phyloP scores from a whole-genome alignment of 2,888 invertebrate species.

The Eutolmus rufibarbis region DNA sequence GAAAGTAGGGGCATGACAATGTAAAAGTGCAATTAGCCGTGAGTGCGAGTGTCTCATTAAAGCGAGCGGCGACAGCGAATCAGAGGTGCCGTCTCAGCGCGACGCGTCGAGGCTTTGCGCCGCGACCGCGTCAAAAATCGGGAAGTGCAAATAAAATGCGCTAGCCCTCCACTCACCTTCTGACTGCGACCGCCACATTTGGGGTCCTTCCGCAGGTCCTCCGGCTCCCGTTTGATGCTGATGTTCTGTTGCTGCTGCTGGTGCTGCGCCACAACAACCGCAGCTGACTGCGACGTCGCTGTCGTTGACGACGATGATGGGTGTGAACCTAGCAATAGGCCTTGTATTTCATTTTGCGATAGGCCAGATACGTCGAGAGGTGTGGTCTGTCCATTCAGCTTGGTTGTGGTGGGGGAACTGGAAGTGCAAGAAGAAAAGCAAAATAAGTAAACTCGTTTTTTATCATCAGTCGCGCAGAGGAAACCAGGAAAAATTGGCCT shows the following conservation, averaged over 20 bases:
- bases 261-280: conserved; percentile 52
- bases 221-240: conserved; percentile 63
- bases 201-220: conserved; percentile 64
- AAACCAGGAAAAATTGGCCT: conserved; percentile 28
- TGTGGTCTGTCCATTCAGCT: conserved; percentile 64
- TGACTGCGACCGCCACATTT: conserved; percentile 60
- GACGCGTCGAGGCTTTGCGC: neutral
- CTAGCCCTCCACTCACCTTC: conserved; percentile 57
- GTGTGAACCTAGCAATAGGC: conserved; percentile 64
- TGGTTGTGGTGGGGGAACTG: conserved; percentile 60
- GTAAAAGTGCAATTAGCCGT: conserved; percentile 28
- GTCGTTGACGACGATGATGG: conserved; percentile 59
- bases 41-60: conserved; percentile 24
- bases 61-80: conserved; percentile 5
- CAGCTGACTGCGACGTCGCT: conserved; percentile 47
- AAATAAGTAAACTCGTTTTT: conserved; percentile 34
- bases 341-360: conserved; percentile 65
- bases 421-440: conserved; percentile 46
- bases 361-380: conserved; percentile 64
- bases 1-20: conserved; percentile 24
- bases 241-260: conserved; percentile 56
- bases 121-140: neutral
- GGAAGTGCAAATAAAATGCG: neutral
- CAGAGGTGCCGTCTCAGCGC: conserved; percentile 17
- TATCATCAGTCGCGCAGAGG: neutral